A percentile compares a stretch with the other conserved stretches of the same genome.
Evolutionary conservation across 1,140 invertebrate genomes (phyloP).

Genomic region (Teleogryllus occipitalis): DNA sequence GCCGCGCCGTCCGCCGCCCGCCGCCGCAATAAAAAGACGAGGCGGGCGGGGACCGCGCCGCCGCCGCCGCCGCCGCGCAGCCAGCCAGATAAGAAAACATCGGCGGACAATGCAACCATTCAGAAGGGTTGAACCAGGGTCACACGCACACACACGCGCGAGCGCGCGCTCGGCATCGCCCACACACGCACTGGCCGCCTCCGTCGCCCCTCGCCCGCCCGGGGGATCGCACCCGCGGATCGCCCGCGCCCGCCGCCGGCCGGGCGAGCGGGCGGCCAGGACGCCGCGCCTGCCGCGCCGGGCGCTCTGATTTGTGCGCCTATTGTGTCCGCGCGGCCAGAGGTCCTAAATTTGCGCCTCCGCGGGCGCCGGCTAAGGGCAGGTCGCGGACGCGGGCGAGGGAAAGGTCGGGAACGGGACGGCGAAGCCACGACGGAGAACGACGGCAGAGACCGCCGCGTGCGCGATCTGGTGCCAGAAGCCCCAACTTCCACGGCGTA

Average conservation of each 20-base stretch:
- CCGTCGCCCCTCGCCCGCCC: no score
- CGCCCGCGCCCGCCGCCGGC: no score
- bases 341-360: background rate
- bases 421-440: background rate
- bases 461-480: background rate
- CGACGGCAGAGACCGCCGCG: background rate
- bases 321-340: background rate
- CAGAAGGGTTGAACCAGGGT: background rate
- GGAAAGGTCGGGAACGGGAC: background rate
- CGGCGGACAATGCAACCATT: conserved; percentile 3
- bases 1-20: no score
- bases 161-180: no score
- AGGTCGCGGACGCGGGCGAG: background rate
- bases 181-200: background rate
- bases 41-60: no score
- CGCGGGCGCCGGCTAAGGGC: no score
- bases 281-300: no score
- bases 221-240: no score
- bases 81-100: conserved; percentile 3
- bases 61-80: background rate
- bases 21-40: background rate
- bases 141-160: background rate
- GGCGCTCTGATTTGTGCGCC: background rate
- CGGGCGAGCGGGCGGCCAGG: no score
- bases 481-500: background rate